Conservation (phyloP, 2,113 vertebrate genomes). For the Osmerus mordax region DNA sequence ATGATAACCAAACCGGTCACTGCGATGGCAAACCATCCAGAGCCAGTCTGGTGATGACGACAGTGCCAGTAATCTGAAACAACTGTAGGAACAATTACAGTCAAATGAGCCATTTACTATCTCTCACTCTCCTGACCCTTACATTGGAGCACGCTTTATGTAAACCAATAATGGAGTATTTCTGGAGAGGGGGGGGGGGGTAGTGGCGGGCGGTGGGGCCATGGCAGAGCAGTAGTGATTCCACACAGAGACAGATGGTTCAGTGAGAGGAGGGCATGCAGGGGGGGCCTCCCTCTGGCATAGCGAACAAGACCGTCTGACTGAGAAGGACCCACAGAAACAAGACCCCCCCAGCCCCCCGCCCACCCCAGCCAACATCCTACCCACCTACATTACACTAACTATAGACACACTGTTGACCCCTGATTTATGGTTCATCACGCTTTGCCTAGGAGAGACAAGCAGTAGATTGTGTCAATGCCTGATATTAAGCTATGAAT, state of each 20-base stretch:
- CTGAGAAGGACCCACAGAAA: no score
- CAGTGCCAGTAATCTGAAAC: background rate
- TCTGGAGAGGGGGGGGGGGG: background rate
- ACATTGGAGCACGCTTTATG: no score
- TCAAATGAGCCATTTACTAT: no score
- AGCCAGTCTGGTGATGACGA: background rate
- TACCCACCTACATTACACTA: no score
- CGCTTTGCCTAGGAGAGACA: background rate
- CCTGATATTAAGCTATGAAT: background rate
- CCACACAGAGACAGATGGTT: constrained; percentile 23
- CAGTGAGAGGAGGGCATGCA: constrained; percentile 4
- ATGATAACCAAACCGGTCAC: background rate
- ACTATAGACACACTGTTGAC: no score
- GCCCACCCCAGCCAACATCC: no score
- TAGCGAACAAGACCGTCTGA: background rate
- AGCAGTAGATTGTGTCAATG: background rate
- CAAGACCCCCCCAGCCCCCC: no score
- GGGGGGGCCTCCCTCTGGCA: background rate
- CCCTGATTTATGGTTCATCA: no score
- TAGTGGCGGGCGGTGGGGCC: background rate
- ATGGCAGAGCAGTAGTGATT: background rate
- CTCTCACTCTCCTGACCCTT: no score
- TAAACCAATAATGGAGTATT: no score
- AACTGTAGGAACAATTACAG: no score
- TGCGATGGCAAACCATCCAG: background rate